phyloP scores from a whole-genome alignment of 1,140 invertebrate species.

The Dryas iulia region DNA sequence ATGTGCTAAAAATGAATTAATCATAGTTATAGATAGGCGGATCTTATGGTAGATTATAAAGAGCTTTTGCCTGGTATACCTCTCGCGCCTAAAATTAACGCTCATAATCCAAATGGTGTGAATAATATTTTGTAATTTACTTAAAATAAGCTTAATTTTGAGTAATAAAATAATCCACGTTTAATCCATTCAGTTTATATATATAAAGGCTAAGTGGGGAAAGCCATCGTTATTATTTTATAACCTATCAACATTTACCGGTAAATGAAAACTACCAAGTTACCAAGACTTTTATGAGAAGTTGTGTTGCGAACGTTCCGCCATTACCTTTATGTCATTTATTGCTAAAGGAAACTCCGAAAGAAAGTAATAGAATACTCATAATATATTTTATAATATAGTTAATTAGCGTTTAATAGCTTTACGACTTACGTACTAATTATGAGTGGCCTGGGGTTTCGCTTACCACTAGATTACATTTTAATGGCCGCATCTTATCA shows the following conservation, averaged over 20 bases:
- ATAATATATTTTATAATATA: constrained; percentile 4
- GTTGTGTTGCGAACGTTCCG: background rate
- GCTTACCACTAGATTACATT: background rate
- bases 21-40: too few species aligned
- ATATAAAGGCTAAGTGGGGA: constrained; percentile 31
- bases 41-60: too few species aligned
- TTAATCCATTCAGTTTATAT: constrained; percentile 11
- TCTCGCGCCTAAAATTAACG: too few species aligned
- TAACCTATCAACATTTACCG: constrained; percentile 24
- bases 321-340: constrained; percentile 2
- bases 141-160: too few species aligned
- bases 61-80: too few species aligned
- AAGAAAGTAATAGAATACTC: background rate
- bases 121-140: background rate
- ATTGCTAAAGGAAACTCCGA: background rate
- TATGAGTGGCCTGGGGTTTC: background rate
- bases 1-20: too few species aligned
- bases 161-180: constrained; percentile 7
- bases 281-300: background rate
- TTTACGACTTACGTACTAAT: background rate
- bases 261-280: background rate
- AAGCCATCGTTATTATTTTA: constrained; percentile 47
- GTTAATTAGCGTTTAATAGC: constrained; percentile 2
- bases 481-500: background rate
- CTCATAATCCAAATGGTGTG: background rate